Conservation (phyloP, 2,888 invertebrate species). For the Tolmerus cingulatus region DNA sequence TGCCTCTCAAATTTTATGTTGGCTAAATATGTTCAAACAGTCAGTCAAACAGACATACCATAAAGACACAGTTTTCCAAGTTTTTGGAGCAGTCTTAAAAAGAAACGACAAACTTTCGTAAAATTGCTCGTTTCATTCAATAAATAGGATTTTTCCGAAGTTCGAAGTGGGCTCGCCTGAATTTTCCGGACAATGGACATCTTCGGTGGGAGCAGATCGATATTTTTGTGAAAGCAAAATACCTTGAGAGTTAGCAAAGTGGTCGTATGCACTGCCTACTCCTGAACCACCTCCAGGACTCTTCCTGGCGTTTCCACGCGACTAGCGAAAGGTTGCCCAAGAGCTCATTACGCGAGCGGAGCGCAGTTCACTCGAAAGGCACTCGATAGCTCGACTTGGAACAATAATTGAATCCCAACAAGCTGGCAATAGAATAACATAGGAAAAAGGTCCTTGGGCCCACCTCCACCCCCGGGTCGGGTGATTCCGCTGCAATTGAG, state of each 20-base stretch:
- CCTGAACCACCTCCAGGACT: not conserved
- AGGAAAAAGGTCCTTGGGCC: not conserved
- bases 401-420: conserved; percentile 37
- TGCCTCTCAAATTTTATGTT: too few species aligned
- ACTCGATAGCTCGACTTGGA: conserved; percentile 29
- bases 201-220: not conserved
- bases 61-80: too few species aligned
- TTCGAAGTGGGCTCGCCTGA: not conserved
- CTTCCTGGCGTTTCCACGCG: conserved; percentile 14
- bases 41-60: too few species aligned
- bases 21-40: too few species aligned
- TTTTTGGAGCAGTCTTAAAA: not conserved
- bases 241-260: not conserved
- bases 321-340: conserved; percentile 8
- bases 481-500: conserved; percentile 13
- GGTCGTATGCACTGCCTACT: not conserved
- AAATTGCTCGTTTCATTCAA: not conserved
- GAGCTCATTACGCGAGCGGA: conserved; percentile 1
- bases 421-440: conserved; percentile 1
- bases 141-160: not conserved
- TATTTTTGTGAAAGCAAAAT: not conserved
- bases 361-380: conserved; percentile 6
- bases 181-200: not conserved
- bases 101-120: not conserved
- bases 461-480: not conserved